Conservation (phyloP, 2,113 vertebrate genomes). For the Tychaedon coryphoeus region DNA sequence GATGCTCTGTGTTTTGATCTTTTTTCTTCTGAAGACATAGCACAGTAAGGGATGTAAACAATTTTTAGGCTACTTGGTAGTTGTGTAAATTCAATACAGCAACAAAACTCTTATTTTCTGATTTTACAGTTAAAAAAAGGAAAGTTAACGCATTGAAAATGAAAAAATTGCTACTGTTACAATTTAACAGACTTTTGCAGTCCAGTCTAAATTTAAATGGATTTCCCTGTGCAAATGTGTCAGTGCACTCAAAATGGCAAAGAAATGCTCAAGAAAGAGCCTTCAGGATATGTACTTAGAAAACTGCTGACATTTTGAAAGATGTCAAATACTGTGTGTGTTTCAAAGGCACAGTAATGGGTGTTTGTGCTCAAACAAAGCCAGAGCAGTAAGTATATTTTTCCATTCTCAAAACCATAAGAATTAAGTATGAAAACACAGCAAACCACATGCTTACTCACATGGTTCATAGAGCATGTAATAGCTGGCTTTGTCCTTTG, state of each 20-base stretch:
- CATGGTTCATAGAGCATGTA: conserved; percentile 11
- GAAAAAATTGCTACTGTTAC: background rate
- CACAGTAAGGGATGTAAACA: background rate
- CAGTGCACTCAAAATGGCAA: background rate
- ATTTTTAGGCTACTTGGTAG: background rate
- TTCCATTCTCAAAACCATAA: conserved; percentile 18
- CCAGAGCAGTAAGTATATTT: conserved; percentile 9
- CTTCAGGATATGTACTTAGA: background rate
- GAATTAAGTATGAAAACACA: conserved; percentile 21
- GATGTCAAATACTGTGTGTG: background rate
- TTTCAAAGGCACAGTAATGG: background rate
- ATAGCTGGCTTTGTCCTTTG: conserved; percentile 30
- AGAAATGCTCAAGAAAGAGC: background rate
- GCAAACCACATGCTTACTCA: conserved; percentile 47
- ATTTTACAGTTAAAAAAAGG: background rate
- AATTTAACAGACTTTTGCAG: background rate
- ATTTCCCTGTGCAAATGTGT: background rate
- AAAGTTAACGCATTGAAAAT: background rate
- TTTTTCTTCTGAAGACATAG: background rate
- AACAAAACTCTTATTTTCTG: background rate
- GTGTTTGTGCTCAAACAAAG: background rate
- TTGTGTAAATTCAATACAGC: background rate
- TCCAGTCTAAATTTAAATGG: background rate
- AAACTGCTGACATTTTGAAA: background rate
- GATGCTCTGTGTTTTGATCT: background rate